Conservation (phyloP, 2,888 invertebrate species). For the Plebejus argus region DNA sequence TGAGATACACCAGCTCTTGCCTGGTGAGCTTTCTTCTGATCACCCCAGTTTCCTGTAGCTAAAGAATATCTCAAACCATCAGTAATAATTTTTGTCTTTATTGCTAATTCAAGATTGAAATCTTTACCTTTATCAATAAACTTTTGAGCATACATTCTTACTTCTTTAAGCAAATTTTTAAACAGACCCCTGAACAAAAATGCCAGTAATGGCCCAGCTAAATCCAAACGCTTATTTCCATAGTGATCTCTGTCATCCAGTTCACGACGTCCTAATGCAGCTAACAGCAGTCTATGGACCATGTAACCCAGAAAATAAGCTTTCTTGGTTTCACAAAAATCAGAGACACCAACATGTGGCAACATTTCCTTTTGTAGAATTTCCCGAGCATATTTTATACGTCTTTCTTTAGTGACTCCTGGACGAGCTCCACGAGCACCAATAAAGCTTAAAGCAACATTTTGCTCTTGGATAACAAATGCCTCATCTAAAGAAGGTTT, state of each 20-base stretch:
- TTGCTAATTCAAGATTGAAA: conserved; percentile 97
- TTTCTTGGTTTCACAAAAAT: conserved; percentile 99
- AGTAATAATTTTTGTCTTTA: conserved; percentile 98
- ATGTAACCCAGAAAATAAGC: conserved; percentile 99
- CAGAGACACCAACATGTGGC: conserved; percentile 99
- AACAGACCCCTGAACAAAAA: conserved; percentile 98
- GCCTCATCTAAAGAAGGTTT: conserved; percentile 99
- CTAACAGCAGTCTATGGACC: conserved; percentile 97
- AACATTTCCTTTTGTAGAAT: conserved; percentile 99
- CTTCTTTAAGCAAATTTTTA: conserved; percentile 97
- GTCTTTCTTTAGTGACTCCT: conserved; percentile 98
- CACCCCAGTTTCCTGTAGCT: conserved; percentile 99
- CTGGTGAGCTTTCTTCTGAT: conserved; percentile 99
- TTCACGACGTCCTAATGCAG: conserved; percentile 97
- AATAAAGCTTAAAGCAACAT: conserved; percentile 99
- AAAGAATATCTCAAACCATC: conserved; percentile 98
- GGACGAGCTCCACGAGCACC: conserved; percentile 98
- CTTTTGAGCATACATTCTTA: conserved; percentile 98
- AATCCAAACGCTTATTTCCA: conserved; percentile 98
- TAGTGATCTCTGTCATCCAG: conserved; percentile 99
- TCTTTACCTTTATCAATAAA: conserved; percentile 99
- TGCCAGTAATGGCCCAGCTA: conserved; percentile 98
- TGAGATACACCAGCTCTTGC: conserved; percentile 98
- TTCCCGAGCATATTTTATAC: conserved; percentile 99
- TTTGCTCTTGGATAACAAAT: conserved; percentile 99